Evolutionary conservation across 2,888 invertebrate genomes (phyloP).

Genomic region (Himalopsyche japonica): DNA sequence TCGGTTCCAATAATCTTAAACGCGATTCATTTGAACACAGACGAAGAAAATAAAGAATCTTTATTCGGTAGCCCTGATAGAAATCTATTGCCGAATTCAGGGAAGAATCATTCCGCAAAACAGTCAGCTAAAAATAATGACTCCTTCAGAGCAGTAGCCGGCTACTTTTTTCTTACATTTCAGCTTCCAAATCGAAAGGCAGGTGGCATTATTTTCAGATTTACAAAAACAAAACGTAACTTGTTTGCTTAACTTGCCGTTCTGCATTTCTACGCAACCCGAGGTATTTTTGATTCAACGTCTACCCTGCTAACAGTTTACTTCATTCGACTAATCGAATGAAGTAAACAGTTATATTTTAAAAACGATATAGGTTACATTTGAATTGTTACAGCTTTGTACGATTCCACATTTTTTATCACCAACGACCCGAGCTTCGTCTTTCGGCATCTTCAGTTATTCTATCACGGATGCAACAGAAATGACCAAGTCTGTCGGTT

Average conservation of each 20-base stretch:
- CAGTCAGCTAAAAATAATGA: background rate
- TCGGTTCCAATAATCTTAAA: no score
- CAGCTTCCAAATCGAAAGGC: background rate
- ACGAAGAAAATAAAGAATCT: no score
- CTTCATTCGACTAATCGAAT: no score
- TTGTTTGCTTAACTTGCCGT: background rate
- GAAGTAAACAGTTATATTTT: background rate
- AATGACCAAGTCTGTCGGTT: no score
- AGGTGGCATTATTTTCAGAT: background rate
- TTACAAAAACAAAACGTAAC: background rate
- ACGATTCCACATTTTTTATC: no score
- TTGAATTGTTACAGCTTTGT: no score
- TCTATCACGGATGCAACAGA: no score
- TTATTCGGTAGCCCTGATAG: background rate
- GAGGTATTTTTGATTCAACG: background rate
- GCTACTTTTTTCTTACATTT: background rate
- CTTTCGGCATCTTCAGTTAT: no score
- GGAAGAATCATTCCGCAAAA: background rate
- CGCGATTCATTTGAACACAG: no score
- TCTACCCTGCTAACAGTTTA: background rate
- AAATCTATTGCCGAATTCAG: background rate
- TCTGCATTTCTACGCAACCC: background rate
- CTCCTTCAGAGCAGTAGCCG: background rate
- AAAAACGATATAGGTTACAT: no score
- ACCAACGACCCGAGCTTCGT: no score